phyloP scores from a whole-genome alignment of 2,888 invertebrate genomes.

The Horisme vitalbata region DNA sequence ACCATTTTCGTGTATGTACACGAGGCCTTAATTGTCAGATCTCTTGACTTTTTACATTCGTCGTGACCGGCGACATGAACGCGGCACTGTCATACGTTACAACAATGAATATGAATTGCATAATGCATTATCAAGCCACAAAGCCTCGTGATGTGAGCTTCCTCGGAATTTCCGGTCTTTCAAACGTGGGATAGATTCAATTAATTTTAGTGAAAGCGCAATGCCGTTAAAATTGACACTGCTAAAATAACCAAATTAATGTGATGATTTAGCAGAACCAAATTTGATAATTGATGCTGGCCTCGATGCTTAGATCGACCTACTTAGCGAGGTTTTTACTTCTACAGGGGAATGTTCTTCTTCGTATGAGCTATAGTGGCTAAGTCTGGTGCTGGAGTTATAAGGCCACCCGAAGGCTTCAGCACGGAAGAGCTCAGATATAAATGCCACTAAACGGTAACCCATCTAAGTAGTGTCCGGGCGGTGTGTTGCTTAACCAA shows the following conservation, averaged over 20 bases:
- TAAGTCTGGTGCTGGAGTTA: no score
- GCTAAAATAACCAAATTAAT: no score
- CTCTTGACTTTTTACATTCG: constrained; percentile 1
- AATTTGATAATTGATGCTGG: constrained; percentile 2
- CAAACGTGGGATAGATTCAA: constrained; percentile 48
- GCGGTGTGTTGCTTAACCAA: no score
- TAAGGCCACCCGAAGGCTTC: no score
- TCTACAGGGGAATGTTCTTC: no score
- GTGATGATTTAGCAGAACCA: constrained; percentile 26
- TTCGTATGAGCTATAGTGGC: no score
- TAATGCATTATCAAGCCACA: constrained; percentile 7
- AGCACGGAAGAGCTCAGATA: no score
- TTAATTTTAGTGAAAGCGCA: constrained; percentile 46
- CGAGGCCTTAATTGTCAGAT: no score
- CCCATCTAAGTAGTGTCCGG: no score
- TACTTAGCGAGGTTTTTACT: no score
- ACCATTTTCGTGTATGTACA: background rate
- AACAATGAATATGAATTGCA: constrained; percentile 22
- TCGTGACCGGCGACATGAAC: constrained; percentile 10
- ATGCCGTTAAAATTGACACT: constrained; percentile 14
- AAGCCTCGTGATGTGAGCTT: constrained; percentile 43
- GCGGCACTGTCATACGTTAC: constrained; percentile 2
- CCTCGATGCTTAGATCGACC: no score
- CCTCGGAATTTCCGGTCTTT: constrained; percentile 45
- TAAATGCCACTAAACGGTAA: no score